Conservation (phyloP, 1,140 invertebrate genomes). For the Drosophila pandora region DNA sequence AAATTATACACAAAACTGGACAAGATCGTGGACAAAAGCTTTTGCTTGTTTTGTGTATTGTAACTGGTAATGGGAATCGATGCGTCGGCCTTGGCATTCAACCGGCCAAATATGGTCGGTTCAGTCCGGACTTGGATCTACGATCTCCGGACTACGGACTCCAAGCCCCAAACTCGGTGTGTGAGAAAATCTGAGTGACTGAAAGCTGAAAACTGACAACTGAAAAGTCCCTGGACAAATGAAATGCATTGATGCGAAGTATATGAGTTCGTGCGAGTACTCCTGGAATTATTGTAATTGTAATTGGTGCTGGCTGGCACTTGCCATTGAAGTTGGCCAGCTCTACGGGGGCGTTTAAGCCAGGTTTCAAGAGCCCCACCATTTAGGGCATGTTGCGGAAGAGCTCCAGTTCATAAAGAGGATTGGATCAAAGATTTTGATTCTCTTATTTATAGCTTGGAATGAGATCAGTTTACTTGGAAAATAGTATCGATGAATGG, state of each 20-base stretch:
- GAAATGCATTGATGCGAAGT: slow-evolving; percentile 64
- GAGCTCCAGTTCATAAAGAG: slow-evolving; percentile 32
- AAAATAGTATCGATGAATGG: not conserved
- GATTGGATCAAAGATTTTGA: slow-evolving; percentile 22
- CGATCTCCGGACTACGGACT: slow-evolving; percentile 3
- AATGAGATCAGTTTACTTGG: slow-evolving; percentile 7
- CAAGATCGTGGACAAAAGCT: slow-evolving; percentile 59
- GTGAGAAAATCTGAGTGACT: slow-evolving; percentile 55
- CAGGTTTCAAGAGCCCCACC: slow-evolving; percentile 36
- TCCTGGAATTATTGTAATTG: slow-evolving; percentile 59
- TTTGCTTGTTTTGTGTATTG: slow-evolving; percentile 46
- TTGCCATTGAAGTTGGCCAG: slow-evolving; percentile 54
- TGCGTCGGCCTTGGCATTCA: slow-evolving; percentile 76
- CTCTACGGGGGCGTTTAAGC: slow-evolving; percentile 32
- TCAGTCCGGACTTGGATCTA: slow-evolving; percentile 18
- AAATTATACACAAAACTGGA: slow-evolving; percentile 68
- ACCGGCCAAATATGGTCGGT: slow-evolving; percentile 68
- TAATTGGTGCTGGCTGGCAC: slow-evolving; percentile 24
- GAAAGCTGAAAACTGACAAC: slow-evolving; percentile 47
- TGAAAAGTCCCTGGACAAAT: slow-evolving; percentile 53
- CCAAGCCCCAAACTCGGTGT: slow-evolving; percentile 1
- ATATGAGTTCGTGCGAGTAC: slow-evolving; percentile 37
- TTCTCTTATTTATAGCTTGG: slow-evolving; percentile 9
- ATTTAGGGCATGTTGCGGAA: slow-evolving; percentile 50
- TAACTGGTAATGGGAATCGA: slow-evolving; percentile 59